A percentile compares a stretch with the other conserved stretches of the same genome.
These are phyloP conservation scores for Urocynchramus pylzowi DNA, from an alignment of 2,113 vertebrate species.

Conservation along the genomic window DNA sequence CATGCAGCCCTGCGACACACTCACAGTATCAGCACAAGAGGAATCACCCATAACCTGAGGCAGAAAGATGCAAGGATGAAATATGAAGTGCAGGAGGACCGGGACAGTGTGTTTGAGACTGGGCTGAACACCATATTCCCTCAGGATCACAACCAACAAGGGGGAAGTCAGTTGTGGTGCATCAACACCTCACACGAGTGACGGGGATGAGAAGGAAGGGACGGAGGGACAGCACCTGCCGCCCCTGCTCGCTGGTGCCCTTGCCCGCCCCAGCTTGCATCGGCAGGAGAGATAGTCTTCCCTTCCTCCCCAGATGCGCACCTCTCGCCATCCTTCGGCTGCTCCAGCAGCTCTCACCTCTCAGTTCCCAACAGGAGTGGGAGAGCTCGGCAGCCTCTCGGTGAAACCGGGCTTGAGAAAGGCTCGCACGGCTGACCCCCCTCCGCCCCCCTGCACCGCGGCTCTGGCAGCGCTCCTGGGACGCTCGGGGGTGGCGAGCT, in stretches of 20 bases:
- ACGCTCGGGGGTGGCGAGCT: not conserved
- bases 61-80: not conserved
- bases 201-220: not conserved
- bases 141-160: not conserved
- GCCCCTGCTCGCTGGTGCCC: not conserved
- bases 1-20: accelerated
- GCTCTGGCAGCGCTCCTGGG: not conserved
- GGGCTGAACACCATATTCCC: not conserved
- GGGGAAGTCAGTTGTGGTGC: not conserved
- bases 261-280: no score
- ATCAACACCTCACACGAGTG: not conserved
- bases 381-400: not conserved
- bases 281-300: not conserved
- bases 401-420: not conserved
- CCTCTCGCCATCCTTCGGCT: not conserved
- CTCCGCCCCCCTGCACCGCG: accelerated
- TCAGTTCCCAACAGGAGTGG: not conserved
- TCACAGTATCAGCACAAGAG: no score
- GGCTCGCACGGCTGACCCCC: not conserved
- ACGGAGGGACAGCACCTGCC: not conserved
- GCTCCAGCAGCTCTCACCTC: not conserved
- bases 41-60: not conserved
- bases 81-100: accelerated
- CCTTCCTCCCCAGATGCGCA: not conserved
- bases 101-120: not conserved